Evolutionary conservation across 2,888 invertebrate species (phyloP).

Genomic region (Parochlus steinenii): DNA sequence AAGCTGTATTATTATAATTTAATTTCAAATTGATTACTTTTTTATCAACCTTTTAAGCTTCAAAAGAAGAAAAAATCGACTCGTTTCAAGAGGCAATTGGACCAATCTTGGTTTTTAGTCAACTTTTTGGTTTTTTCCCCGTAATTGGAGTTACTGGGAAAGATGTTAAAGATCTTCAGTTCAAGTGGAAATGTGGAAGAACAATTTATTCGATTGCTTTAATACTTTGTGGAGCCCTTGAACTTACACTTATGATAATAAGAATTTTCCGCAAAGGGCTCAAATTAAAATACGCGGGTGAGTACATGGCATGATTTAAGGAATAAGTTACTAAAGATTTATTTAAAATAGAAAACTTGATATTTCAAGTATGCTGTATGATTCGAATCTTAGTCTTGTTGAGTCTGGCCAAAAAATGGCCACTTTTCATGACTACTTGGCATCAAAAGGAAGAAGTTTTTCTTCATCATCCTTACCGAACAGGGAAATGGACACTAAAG

Average conservation of each 20-base stretch:
- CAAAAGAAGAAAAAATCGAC: too few species aligned
- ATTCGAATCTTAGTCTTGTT: slow-evolving; percentile 4
- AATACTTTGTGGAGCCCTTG: slow-evolving; percentile 2
- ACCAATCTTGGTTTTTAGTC: slow-evolving; percentile 1
- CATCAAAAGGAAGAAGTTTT: slow-evolving; percentile 1
- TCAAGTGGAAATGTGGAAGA: slow-evolving; percentile 23
- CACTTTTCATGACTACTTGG: slow-evolving; percentile 2
- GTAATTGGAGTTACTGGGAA: slow-evolving; percentile 31
- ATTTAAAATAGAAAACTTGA: too few species aligned
- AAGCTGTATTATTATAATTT: too few species aligned
- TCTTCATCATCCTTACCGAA: background rate
- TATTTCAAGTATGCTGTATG: too few species aligned
- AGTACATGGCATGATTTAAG: too few species aligned
- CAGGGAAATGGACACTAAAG: background rate
- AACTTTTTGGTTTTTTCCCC: slow-evolving; percentile 17
- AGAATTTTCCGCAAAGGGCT: slow-evolving; percentile 1
- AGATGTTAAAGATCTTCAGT: slow-evolving; percentile 29
- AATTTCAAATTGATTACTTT: too few species aligned
- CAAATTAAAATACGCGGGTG: slow-evolving; percentile 2
- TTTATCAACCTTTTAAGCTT: too few species aligned
- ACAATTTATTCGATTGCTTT: slow-evolving; percentile 19
- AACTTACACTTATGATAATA: background rate
- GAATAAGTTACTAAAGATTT: too few species aligned
- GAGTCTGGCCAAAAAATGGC: slow-evolving; percentile 7
- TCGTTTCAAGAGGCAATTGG: slow-evolving; percentile 6